Evolutionary conservation across 2,113 vertebrate genomes (phyloP).

Genomic region (Xiphophorus maculatus): DNA sequence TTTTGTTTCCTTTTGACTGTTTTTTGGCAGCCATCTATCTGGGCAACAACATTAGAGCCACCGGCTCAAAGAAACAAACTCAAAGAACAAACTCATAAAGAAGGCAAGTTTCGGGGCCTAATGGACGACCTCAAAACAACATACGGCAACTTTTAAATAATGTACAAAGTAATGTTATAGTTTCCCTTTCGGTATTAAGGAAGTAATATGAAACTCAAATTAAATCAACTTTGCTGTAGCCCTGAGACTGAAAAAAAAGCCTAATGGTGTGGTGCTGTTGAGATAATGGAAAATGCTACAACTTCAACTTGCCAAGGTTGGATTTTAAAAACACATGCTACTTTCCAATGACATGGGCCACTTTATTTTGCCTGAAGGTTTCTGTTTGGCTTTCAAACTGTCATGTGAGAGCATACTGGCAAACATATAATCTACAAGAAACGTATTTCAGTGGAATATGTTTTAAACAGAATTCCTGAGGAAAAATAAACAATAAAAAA

Average conservation of each 20-base stretch:
- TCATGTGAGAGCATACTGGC: not conserved
- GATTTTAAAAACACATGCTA: not conserved
- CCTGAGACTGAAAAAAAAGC: not conserved
- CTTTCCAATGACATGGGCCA: not conserved
- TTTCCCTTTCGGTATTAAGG: not conserved
- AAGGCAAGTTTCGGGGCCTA: not conserved
- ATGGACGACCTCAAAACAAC: not conserved
- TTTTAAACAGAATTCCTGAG: not conserved
- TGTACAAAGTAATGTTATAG: not conserved
- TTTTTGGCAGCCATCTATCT: not conserved
- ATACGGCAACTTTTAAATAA: not conserved
- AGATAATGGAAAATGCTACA: not conserved
- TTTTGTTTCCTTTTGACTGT: not conserved
- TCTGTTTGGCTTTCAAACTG: not conserved
- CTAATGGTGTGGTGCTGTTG: not conserved
- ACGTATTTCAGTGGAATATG: not conserved
- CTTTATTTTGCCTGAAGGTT: not conserved
- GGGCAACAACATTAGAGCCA: not conserved
- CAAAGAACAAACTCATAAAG: not conserved
- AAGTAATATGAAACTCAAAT: not conserved
- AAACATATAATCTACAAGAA: not conserved
- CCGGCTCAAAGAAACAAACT: not conserved
- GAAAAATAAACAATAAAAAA: too few species aligned
- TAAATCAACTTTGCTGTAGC: not conserved
- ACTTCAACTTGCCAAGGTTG: not conserved